A percentile compares a stretch with the other conserved stretches of the same genome.
Evolutionary conservation across 2,888 invertebrate species (phyloP).

Genomic region (Carabus problematicus): DNA sequence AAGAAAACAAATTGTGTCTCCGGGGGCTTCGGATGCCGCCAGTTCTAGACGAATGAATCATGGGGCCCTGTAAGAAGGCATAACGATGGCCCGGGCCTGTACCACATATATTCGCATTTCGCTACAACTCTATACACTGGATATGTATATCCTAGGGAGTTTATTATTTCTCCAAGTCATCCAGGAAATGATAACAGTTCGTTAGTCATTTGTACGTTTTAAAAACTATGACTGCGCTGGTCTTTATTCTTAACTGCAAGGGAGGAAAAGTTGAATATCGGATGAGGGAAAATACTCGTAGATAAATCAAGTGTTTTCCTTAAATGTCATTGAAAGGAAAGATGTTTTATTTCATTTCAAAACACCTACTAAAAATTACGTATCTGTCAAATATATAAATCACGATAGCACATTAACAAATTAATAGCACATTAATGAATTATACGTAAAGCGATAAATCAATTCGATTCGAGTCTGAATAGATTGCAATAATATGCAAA

Average conservation of each 20-base stretch:
- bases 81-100: no score
- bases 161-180: neutral
- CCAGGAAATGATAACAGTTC: constrained; percentile 22
- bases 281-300: no score
- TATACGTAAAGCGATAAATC: neutral
- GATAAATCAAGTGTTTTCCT: no score
- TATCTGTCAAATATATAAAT: no score
- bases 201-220: constrained; percentile 21
- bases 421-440: neutral
- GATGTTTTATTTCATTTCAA: no score
- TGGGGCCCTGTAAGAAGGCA: neutral
- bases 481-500: constrained; percentile 30
- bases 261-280: no score
- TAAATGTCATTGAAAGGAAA: no score
- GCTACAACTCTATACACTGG: neutral
- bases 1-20: constrained; percentile 31
- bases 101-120: neutral
- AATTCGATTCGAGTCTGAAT: constrained; percentile 16
- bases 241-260: no score
- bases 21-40: constrained; percentile 22
- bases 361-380: no score
- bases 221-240: neutral
- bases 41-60: constrained; percentile 33
- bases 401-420: no score
- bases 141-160: neutral